Evolutionary conservation across 2,113 vertebrate species (phyloP).

Genomic region (Porphyrio hochstetteri): DNA sequence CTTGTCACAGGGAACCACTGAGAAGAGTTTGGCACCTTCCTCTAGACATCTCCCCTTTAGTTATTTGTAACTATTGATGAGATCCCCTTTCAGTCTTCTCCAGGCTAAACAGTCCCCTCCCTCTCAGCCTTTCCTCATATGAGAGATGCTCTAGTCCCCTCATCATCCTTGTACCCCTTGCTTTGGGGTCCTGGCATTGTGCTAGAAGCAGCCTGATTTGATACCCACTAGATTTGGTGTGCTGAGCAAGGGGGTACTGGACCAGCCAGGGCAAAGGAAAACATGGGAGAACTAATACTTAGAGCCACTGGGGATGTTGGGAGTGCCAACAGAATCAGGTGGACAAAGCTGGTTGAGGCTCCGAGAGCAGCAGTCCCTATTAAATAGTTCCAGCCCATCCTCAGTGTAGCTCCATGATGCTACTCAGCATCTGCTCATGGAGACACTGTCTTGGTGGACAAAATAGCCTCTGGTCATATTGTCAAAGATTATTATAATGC

Average conservation of each 20-base stretch:
- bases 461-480: not conserved
- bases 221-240: not conserved
- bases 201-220: not conserved
- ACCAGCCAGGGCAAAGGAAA: not conserved
- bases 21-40: too few relatives aligned
- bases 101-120: too few relatives aligned
- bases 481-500: not conserved
- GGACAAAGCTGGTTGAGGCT: not conserved
- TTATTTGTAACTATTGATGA: too few relatives aligned
- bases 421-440: not conserved
- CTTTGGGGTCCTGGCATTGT: not conserved
- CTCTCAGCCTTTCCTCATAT: too few relatives aligned
- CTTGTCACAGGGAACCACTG: too few relatives aligned
- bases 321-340: not conserved
- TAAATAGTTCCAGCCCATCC: not conserved
- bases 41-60: too few relatives aligned
- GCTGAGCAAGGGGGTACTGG: not conserved
- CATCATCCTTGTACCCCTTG: not conserved
- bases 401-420: not conserved
- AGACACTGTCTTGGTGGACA: not conserved
- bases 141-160: too few relatives aligned
- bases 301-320: not conserved
- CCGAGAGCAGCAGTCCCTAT: not conserved
- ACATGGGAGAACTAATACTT: not conserved
- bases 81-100: too few relatives aligned